Evolutionary conservation across 2,113 vertebrate genomes (phyloP).

Genomic region (Sinocyclocheilus anshuiensis): DNA sequence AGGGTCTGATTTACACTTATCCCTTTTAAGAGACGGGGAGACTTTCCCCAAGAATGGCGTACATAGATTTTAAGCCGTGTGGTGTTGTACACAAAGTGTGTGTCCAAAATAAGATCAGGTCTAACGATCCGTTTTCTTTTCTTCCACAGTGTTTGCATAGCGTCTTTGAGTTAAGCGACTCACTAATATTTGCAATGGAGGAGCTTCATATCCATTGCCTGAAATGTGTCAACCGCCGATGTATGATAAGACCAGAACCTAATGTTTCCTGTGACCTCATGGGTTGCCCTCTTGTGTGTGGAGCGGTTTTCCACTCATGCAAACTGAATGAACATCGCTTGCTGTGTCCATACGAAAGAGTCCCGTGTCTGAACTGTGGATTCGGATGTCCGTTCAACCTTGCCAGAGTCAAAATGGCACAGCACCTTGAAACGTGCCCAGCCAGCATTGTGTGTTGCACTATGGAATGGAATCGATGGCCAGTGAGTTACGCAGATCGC

Average conservation of each 20-base stretch:
- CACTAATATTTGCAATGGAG: constrained; percentile 78
- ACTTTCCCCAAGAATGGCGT: constrained; percentile 12
- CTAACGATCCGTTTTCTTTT: constrained; percentile 36
- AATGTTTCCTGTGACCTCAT: constrained; percentile 91
- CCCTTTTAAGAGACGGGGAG: background rate
- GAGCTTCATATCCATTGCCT: constrained; percentile 89
- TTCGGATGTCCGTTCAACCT: constrained; percentile 94
- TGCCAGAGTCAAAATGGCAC: constrained; percentile 88
- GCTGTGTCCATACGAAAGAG: constrained; percentile 91
- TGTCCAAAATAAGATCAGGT: constrained; percentile 45
- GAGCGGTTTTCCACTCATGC: constrained; percentile 94
- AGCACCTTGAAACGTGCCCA: constrained; percentile 90
- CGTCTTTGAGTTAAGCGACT: background rate
- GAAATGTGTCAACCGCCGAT: constrained; percentile 93
- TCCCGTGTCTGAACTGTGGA: constrained; percentile 90
- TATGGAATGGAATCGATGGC: constrained; percentile 99
- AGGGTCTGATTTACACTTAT: constrained; percentile 36
- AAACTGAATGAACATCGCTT: constrained; percentile 91
- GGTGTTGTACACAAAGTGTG: background rate
- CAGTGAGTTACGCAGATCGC: constrained; percentile 93
- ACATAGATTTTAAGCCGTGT: constrained; percentile 11
- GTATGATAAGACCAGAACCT: constrained; percentile 89
- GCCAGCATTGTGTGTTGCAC: constrained; percentile 98
- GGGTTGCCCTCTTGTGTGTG: constrained; percentile 91
- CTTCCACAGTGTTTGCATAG: constrained; percentile 64